Conservation (phyloP, 2,888 invertebrate genomes). For the Operophtera brumata region DNA sequence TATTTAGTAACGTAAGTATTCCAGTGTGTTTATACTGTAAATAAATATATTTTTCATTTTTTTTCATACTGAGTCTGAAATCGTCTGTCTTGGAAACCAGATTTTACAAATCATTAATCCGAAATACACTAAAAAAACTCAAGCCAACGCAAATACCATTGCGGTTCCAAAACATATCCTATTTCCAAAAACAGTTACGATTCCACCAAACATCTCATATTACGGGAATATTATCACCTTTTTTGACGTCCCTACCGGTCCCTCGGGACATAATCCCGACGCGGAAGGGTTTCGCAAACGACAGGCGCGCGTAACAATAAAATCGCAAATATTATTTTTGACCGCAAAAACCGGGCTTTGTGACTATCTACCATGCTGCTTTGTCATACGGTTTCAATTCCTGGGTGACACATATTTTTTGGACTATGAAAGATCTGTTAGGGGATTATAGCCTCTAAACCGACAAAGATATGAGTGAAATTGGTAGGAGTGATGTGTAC, state of each 20-base stretch:
- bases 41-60: too few species aligned
- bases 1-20: too few species aligned
- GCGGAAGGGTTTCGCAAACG: constrained; percentile 71
- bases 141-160: constrained; percentile 21
- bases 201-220: constrained; percentile 31
- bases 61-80: too few species aligned
- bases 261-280: constrained; percentile 52
- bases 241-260: constrained; percentile 49
- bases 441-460: neutral
- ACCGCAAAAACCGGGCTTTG: constrained; percentile 19
- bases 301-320: constrained; percentile 54
- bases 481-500: neutral
- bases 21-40: too few species aligned
- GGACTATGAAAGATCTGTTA: neutral
- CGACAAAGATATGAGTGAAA: neutral
- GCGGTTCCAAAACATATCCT: constrained; percentile 9
- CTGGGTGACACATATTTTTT: neutral
- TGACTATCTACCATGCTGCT: constrained; percentile 2
- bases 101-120: neutral
- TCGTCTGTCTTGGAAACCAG: too few species aligned
- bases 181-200: constrained; percentile 39
- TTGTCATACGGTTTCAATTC: constrained; percentile 6
- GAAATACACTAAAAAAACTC: constrained; percentile 4
- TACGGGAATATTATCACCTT: constrained; percentile 32
- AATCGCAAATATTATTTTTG: constrained; percentile 45